A percentile compares a stretch with the other conserved stretches of the same genome.
These are phyloP conservation scores for Epicauta chinensis DNA, from an alignment of 1,140 invertebrate species.

Conservation along the genomic window DNA sequence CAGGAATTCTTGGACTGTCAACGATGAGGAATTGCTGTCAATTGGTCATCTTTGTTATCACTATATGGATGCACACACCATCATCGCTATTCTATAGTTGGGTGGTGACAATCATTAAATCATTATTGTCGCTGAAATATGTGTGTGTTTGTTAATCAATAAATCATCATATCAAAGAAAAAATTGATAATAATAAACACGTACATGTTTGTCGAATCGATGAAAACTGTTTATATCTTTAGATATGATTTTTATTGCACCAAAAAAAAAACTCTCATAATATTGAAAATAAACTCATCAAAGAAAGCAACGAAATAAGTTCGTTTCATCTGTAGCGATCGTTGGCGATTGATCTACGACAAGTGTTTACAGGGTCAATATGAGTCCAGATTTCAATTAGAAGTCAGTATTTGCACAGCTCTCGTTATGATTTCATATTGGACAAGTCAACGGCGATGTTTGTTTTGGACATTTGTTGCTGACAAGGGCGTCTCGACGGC, in stretches of 20 bases:
- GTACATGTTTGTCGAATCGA: no score
- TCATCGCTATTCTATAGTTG: conserved; percentile 1
- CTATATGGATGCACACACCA: conserved; percentile 4
- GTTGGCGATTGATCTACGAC: conserved; percentile 29
- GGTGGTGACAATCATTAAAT: neutral
- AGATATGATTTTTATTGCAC: no score
- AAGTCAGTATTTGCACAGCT: conserved; percentile 34
- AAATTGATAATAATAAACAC: no score
- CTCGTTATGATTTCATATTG: conserved; percentile 41
- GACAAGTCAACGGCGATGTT: conserved; percentile 26
- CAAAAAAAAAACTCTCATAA: neutral
- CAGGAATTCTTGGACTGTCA: conserved; percentile 24
- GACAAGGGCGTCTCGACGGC: conserved; percentile 11
- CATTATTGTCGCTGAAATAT: conserved; percentile 4
- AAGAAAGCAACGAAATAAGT: conserved; percentile 23
- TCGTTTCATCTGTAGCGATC: conserved; percentile 27
- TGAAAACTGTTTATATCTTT: no score
- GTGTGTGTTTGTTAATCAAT: conserved; percentile 6
- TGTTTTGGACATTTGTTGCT: conserved; percentile 29
- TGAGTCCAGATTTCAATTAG: conserved; percentile 38
- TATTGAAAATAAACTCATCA: conserved; percentile 28
- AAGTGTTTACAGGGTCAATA: conserved; percentile 39
- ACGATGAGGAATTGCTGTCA: conserved; percentile 34
- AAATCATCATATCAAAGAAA: no score
- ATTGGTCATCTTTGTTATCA: conserved; percentile 25